Percentiles rank a stretch among this genome's conserved stretches.
phyloP scores from a whole-genome alignment of 2,113 vertebrate species.

The Zingel zingel region DNA sequence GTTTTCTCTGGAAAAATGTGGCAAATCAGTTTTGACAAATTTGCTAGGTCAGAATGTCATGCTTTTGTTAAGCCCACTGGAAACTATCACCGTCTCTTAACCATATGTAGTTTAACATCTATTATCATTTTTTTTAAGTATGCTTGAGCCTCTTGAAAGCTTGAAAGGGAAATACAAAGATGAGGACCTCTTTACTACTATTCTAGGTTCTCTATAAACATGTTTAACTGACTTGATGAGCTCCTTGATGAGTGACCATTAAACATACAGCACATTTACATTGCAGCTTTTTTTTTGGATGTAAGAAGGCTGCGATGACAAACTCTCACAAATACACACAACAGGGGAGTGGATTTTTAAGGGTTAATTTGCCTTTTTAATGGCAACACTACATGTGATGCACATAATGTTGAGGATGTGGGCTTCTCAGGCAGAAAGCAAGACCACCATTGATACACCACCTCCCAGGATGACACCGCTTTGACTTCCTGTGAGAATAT shows the following conservation, averaged over 20 bases:
- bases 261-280: slow-evolving; percentile 42
- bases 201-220: slow-evolving; percentile 17
- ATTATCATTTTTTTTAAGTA: slow-evolving; percentile 41
- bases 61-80: slow-evolving; percentile 63
- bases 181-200: slow-evolving; percentile 36
- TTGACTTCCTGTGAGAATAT: slow-evolving; percentile 13
- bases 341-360: slow-evolving; percentile 60
- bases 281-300: slow-evolving; percentile 37
- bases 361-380: slow-evolving; percentile 60
- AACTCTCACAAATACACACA: slow-evolving; percentile 35
- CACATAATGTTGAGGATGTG: slow-evolving; percentile 61
- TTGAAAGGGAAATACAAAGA: slow-evolving; percentile 46
- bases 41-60: slow-evolving; percentile 64
- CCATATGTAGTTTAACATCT: slow-evolving; percentile 44
- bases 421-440: slow-evolving; percentile 31
- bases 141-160: slow-evolving; percentile 50
- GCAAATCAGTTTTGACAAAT: slow-evolving; percentile 78
- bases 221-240: slow-evolving; percentile 26
- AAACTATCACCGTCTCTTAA: slow-evolving; percentile 49
- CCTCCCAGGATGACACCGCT: slow-evolving; percentile 42
- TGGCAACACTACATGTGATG: slow-evolving; percentile 49
- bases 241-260: slow-evolving; percentile 8
- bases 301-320: slow-evolving; percentile 16
- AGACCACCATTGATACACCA: slow-evolving; percentile 46
- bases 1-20: slow-evolving; percentile 75